A percentile compares a stretch with the other conserved stretches of the same genome.
phyloP scores from a whole-genome alignment of 2,113 vertebrate species.

The Rostratula benghalensis region DNA sequence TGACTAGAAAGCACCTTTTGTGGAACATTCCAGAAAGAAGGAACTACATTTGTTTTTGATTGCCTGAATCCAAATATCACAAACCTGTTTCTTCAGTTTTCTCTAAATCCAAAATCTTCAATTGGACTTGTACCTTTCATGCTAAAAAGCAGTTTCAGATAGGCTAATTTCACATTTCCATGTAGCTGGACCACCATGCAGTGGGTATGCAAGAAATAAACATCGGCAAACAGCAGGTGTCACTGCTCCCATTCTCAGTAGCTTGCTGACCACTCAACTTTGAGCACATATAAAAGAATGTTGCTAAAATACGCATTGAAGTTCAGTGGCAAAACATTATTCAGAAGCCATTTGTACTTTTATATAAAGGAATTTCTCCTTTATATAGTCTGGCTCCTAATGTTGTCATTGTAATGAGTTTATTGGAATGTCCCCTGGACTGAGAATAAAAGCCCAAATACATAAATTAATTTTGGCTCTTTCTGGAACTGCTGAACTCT shows the following conservation, averaged over 20 bases:
- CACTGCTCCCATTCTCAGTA: background rate
- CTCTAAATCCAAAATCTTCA: background rate
- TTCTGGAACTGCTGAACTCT: background rate
- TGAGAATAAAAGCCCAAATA: background rate
- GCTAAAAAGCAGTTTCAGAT: background rate
- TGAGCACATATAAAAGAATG: background rate
- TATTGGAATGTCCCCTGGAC: background rate
- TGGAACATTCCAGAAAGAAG: background rate
- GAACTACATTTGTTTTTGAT: background rate
- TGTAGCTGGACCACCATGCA: background rate
- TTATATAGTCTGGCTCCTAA: background rate
- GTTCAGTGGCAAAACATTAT: background rate
- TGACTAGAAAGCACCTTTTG: background rate
- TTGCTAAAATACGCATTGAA: background rate
- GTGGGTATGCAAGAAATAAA: background rate
- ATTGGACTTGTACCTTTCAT: background rate
- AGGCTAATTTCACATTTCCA: background rate
- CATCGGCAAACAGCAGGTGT: background rate
- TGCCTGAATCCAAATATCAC: background rate
- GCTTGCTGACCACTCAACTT: background rate
- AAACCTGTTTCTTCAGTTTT: background rate
- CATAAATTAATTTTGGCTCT: background rate
- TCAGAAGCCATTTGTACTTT: background rate
- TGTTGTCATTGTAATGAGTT: background rate
- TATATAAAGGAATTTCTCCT: background rate